Evolutionary conservation across 2,113 vertebrate species (phyloP).

Genomic region (Prolemur simus): DNA sequence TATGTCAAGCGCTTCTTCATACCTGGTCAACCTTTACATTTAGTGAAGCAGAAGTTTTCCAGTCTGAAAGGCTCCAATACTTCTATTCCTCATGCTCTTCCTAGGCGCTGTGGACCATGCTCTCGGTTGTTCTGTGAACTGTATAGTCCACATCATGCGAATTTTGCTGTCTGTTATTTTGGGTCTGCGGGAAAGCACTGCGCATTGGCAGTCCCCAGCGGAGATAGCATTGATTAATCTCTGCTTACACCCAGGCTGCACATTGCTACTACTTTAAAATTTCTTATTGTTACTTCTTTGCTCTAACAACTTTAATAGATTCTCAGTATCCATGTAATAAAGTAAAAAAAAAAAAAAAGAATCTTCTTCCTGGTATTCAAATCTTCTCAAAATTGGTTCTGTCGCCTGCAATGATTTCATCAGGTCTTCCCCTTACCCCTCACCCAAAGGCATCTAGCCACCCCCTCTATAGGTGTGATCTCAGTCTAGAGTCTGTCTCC

Average conservation of each 20-base stretch:
- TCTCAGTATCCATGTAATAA: not conserved
- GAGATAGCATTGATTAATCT: not conserved
- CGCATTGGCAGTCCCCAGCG: not conserved
- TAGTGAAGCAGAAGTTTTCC: not conserved
- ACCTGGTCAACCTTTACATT: not conserved
- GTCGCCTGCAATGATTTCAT: not conserved
- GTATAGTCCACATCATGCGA: fast-evolving
- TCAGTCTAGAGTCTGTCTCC: not conserved
- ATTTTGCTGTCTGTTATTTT: not conserved
- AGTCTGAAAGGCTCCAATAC: not conserved
- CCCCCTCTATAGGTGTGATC: not conserved
- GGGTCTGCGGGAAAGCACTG: not conserved
- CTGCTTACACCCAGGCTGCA: not conserved
- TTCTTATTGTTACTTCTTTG: not conserved
- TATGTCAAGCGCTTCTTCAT: not conserved
- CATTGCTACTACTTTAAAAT: not conserved
- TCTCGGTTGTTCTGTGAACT: not conserved
- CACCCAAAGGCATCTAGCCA: not conserved
- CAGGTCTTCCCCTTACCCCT: not conserved
- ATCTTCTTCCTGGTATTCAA: not conserved
- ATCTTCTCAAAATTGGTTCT: not conserved
- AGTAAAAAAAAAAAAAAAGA: not conserved
- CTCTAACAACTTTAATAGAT: not conserved
- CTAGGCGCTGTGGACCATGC: not conserved
- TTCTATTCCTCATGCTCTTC: not conserved